Evolutionary conservation across 2,888 invertebrate species (phyloP), one percentile per base, ranked within the genome.

Genomic region (Drosophila recens): DNA sequence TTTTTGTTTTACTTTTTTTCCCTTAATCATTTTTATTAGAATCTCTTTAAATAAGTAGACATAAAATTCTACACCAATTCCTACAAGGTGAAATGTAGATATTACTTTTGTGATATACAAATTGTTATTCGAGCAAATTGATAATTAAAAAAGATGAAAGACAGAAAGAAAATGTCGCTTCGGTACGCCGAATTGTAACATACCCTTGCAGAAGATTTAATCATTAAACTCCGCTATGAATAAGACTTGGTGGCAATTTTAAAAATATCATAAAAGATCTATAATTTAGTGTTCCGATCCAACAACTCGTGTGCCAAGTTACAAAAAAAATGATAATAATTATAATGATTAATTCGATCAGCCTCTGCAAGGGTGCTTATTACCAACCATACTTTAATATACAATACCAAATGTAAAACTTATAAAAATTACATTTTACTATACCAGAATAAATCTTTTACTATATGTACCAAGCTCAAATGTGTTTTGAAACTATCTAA

Each of bases 41-140:
- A 75, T 79, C 80, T 80, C 75, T 79, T 46, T 49, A 61, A 72
- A 56, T 56, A 75, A 65, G 48, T 68, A 77, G 66, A 77, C 51
- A 78, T 77, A 74, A 80, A 73, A 49, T 67, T 74, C 89, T 81
- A 87, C 89, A 84, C 85, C 82, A 80, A 79, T 73, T 87, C 90
- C 85, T 86, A 73, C 57, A 89, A 86, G 85, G 85, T 86, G 88
- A 86, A 86, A 86, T 86, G 90, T 86, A 86, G 87, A 90, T 88
- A 86, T 86, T 88, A 86, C 90, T 86, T 86, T 86, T 86, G 86
- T 86, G 86, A 86, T 86, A 86, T 88, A 82, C 89, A 88, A 89
- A 73, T 77, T 79, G 75, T 79, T 79, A 79, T 79, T 80, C 68
- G 66, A 80, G 68, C 72, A 82, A 70, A 74, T 76, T 67, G 73